A percentile compares a stretch with the other conserved stretches of the same genome.
phyloP scores from a whole-genome alignment of 2,113 vertebrate genomes.

The Shinisaurus crocodilurus region DNA sequence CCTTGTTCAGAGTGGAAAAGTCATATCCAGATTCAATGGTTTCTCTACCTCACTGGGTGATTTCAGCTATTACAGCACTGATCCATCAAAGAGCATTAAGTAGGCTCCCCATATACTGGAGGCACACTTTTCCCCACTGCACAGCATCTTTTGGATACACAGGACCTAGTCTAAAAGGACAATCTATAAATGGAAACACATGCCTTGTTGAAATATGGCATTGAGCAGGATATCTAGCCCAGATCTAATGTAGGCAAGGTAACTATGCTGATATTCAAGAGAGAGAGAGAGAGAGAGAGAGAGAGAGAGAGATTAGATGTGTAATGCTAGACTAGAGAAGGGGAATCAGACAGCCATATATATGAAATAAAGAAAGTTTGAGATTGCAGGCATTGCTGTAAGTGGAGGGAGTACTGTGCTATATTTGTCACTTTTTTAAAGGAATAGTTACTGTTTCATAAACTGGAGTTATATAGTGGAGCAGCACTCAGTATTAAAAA shows the following conservation, averaged over 20 bases:
- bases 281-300: neutral
- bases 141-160: neutral
- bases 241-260: neutral
- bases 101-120: neutral
- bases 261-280: neutral
- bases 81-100: neutral
- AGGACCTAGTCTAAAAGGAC: neutral
- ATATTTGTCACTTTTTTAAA: neutral
- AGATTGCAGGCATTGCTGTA: neutral
- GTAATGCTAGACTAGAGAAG: neutral
- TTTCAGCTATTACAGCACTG: neutral
- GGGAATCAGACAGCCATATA: neutral
- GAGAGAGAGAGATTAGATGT: neutral
- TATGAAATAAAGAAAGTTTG: neutral
- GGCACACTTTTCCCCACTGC: neutral
- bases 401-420: neutral
- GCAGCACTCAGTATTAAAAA: neutral
- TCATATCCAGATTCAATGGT: neutral
- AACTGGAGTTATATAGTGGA: neutral
- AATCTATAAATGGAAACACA: neutral
- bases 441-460: neutral
- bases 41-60: too few species aligned
- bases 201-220: neutral
- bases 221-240: neutral
- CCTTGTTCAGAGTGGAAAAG: neutral